Evolutionary conservation across 2,113 vertebrate species (phyloP).

Genomic region (Ailuropoda melanoleuca): DNA sequence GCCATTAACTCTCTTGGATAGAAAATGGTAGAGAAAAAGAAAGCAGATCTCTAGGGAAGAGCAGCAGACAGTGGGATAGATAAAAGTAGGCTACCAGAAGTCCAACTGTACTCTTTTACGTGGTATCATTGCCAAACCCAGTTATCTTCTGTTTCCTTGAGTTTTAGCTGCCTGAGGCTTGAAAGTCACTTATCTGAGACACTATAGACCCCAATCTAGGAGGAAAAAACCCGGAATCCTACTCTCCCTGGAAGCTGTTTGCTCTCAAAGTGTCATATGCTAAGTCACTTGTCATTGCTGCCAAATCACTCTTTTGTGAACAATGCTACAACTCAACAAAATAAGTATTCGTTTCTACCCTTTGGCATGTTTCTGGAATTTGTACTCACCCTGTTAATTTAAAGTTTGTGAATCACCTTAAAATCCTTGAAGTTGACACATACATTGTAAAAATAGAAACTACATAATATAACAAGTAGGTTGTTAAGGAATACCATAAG

Average conservation of each 20-base stretch:
- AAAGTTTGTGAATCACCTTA: slow-evolving; percentile 43
- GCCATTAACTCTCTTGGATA: slow-evolving; percentile 23
- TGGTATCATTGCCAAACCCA: slow-evolving; percentile 39
- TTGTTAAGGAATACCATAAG: neutral
- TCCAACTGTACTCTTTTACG: slow-evolving; percentile 18
- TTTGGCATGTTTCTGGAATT: slow-evolving; percentile 44
- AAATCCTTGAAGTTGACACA: slow-evolving; percentile 41
- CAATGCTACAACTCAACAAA: slow-evolving; percentile 8
- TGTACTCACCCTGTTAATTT: slow-evolving; percentile 45
- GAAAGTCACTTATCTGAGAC: slow-evolving; percentile 37
- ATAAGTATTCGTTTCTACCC: slow-evolving; percentile 1
- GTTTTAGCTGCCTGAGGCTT: slow-evolving; percentile 43
- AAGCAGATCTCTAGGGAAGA: neutral
- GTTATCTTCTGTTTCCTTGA: slow-evolving; percentile 60
- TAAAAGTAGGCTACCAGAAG: slow-evolving; percentile 50
- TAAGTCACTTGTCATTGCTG: slow-evolving; percentile 59
- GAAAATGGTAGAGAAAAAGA: slow-evolving; percentile 42
- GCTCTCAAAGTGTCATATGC: slow-evolving; percentile 58
- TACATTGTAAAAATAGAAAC: slow-evolving; percentile 38
- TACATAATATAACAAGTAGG: neutral
- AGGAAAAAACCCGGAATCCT: neutral
- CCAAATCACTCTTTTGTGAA: neutral
- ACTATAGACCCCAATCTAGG: neutral
- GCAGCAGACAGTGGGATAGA: neutral
- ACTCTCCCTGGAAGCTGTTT: slow-evolving; percentile 16